Evolutionary conservation across 2,888 invertebrate genomes (phyloP).

Genomic region (Empis livida): DNA sequence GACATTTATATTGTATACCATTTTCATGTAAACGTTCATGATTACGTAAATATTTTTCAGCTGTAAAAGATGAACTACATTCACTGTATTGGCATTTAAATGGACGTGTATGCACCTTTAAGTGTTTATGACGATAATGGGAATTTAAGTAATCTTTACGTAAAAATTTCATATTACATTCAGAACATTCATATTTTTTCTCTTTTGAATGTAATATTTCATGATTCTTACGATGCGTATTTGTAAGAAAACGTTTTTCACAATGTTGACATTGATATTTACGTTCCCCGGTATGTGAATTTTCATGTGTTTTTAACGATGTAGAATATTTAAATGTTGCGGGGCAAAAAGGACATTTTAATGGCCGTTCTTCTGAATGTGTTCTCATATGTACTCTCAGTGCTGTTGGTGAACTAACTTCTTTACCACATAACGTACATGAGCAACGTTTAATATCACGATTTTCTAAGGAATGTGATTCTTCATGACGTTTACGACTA

Average conservation of each 20-base stretch:
- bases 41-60: conserved; percentile 1
- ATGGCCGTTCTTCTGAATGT: background rate
- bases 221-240: conserved; percentile 1
- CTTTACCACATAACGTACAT: background rate
- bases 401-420: background rate
- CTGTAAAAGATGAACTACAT: background rate
- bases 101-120: background rate
- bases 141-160: background rate
- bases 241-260: background rate
- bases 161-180: background rate
- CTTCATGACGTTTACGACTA: background rate
- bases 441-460: background rate
- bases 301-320: background rate
- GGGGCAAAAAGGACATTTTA: background rate
- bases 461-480: background rate
- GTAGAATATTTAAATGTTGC: background rate
- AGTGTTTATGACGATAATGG: background rate
- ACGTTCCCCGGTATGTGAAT: background rate
- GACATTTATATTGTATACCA: background rate
- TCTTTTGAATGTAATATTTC: background rate
- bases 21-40: conserved; percentile 1
- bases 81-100: background rate
- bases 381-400: background rate
- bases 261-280: background rate
- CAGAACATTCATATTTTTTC: background rate